These are phyloP conservation scores for Drosophila simulans DNA, from an alignment of 1,140 invertebrate genomes.

Conservation along the genomic window DNA sequence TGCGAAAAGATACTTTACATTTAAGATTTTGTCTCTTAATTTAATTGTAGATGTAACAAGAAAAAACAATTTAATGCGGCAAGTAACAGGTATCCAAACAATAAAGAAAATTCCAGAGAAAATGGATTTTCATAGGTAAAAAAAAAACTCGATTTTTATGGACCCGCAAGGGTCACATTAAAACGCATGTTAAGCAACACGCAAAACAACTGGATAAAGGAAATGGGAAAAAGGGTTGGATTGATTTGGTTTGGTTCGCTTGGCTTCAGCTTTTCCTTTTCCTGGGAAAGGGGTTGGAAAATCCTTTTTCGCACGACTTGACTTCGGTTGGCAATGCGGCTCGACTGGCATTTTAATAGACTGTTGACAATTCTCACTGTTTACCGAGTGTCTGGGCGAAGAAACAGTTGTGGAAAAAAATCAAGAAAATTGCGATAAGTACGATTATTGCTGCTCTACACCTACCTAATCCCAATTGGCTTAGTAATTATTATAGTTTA, in stretches of 20 bases:
- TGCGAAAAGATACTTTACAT: no score
- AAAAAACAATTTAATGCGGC: not conserved
- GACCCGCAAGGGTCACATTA: conserved; percentile 83
- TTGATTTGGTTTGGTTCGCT: conserved; percentile 9
- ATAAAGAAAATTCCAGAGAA: not conserved
- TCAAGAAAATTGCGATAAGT: not conserved
- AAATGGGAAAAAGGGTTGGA: conserved; percentile 3
- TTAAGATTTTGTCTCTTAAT: not conserved
- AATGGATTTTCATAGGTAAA: conserved; percentile 18
- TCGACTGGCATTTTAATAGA: conserved; percentile 81
- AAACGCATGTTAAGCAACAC: conserved; percentile 75
- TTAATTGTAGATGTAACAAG: not conserved
- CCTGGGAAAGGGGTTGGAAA: conserved; percentile 10
- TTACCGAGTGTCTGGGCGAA: conserved; percentile 65
- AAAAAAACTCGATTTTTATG: conserved; percentile 66
- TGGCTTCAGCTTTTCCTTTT: not conserved
- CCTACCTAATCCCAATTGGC: not conserved
- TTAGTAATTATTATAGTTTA: not conserved
- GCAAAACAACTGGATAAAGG: conserved; percentile 38
- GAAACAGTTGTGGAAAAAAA: not conserved
- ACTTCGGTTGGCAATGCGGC: conserved; percentile 35
- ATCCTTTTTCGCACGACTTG: conserved; percentile 67
- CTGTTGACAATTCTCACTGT: conserved; percentile 66
- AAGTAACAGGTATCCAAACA: conserved; percentile 3
- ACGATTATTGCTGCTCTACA: not conserved